Conservation (phyloP, 2,113 vertebrate genomes). For the Etia nguti region DNA sequence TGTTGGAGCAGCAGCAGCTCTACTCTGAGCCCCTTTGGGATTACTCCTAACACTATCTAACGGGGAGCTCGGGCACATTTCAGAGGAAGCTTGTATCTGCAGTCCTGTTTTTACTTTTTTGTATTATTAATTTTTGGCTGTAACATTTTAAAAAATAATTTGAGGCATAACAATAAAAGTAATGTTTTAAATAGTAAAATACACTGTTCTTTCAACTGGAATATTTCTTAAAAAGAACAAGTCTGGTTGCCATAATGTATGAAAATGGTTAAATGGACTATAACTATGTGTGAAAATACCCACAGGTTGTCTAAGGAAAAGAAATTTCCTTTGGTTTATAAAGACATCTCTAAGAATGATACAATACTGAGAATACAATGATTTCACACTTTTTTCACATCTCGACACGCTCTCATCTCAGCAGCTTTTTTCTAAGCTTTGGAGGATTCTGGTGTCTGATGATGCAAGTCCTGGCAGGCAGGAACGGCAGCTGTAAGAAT, state of each 20-base stretch:
- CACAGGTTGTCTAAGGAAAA: background rate
- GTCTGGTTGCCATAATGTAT: background rate
- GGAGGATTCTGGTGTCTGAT: slow-evolving; percentile 16
- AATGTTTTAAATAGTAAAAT: background rate
- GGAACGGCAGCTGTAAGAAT: slow-evolving; percentile 17
- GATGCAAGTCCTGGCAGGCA: slow-evolving; percentile 36
- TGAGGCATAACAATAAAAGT: background rate
- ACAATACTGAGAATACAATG: background rate
- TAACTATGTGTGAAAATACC: background rate
- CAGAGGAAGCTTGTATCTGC: background rate
- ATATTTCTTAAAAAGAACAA: background rate
- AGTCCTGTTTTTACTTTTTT: background rate
- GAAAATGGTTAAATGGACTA: background rate
- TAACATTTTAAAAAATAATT: background rate
- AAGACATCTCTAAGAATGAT: background rate
- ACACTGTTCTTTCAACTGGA: background rate
- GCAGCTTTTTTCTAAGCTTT: background rate
- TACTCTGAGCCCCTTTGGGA: background rate
- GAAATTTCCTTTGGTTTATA: background rate
- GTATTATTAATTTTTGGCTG: background rate
- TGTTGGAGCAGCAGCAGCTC: background rate
- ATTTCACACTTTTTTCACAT: background rate
- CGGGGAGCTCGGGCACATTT: background rate
- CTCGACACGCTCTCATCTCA: background rate
- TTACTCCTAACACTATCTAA: background rate